phyloP scores from a whole-genome alignment of 92 coral and sea anemone species.

The Zoanthus solanderi region DNA sequence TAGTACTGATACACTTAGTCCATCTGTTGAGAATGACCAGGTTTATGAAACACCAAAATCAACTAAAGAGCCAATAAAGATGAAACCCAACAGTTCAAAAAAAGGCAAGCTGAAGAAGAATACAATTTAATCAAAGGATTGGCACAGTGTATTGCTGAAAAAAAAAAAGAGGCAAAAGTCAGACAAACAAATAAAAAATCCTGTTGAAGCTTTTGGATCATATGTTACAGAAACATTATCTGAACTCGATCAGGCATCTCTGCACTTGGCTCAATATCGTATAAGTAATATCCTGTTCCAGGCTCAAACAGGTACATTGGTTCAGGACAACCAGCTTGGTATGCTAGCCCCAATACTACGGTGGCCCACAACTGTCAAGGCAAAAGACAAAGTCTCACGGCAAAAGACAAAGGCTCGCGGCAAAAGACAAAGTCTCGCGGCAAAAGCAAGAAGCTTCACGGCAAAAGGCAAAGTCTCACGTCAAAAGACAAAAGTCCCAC shows the following conservation, averaged over 20 bases:
- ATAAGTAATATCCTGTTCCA: conserved; percentile 41
- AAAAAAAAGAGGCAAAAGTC: background rate
- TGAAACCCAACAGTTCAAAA: background rate
- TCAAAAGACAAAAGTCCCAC: no score
- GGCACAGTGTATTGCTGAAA: conserved; percentile 4
- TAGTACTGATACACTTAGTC: conserved; percentile 7
- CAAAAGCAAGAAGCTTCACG: no score
- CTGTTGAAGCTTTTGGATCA: conserved; percentile 32
- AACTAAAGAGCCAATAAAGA: conserved; percentile 21
- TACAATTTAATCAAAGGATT: conserved; percentile 11
- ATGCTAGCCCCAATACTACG: conserved; percentile 14
- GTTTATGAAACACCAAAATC: conserved; percentile 1
- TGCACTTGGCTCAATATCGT: conserved; percentile 43
- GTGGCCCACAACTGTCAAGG: no score
- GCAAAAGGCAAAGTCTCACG: no score
- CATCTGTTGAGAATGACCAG: conserved; percentile 6
- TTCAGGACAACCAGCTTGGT: background rate
- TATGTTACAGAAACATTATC: conserved; percentile 41
- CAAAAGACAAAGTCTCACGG: no score
- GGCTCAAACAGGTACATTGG: conserved; percentile 36
- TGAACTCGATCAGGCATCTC: conserved; percentile 8
- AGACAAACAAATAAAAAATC: conserved; percentile 1
- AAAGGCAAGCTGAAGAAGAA: conserved; percentile 5
- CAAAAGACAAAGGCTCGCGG: no score
- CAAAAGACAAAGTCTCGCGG: no score